Percentiles rank a stretch among this genome's conserved stretches.
Conservation (phyloP, 2,113 vertebrate species). For the Cyanoramphus novaezelandiae region DNA sequence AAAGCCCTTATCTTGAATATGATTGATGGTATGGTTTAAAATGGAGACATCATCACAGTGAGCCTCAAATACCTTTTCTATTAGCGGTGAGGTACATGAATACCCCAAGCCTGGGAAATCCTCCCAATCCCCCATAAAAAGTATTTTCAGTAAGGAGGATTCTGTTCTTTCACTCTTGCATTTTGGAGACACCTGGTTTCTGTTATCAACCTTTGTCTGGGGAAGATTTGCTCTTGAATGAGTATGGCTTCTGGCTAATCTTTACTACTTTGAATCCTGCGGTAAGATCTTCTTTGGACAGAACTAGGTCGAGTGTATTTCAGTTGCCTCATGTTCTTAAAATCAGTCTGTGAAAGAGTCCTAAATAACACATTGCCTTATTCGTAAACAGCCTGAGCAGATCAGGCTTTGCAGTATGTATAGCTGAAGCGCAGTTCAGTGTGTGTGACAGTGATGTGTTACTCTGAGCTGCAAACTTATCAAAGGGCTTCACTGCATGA, state of each 20-base stretch:
- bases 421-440: background rate
- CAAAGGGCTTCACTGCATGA: background rate
- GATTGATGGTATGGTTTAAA: background rate
- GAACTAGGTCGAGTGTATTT: background rate
- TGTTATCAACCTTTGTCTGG: background rate
- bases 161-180: background rate
- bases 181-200: background rate
- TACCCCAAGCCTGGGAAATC: background rate
- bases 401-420: background rate
- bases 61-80: background rate
- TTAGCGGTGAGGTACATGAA: background rate
- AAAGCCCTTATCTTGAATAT: background rate
- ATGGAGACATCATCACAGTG: fast-evolving
- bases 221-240: background rate
- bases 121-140: background rate
- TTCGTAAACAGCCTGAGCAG: background rate
- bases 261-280: background rate
- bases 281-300: background rate
- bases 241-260: background rate
- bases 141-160: background rate
- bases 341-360: background rate
- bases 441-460: background rate
- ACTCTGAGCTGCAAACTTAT: background rate
- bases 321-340: background rate
- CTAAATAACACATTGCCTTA: background rate